phyloP scores from a whole-genome alignment of 2,888 invertebrate genomes.

The Callinectes sapidus region DNA sequence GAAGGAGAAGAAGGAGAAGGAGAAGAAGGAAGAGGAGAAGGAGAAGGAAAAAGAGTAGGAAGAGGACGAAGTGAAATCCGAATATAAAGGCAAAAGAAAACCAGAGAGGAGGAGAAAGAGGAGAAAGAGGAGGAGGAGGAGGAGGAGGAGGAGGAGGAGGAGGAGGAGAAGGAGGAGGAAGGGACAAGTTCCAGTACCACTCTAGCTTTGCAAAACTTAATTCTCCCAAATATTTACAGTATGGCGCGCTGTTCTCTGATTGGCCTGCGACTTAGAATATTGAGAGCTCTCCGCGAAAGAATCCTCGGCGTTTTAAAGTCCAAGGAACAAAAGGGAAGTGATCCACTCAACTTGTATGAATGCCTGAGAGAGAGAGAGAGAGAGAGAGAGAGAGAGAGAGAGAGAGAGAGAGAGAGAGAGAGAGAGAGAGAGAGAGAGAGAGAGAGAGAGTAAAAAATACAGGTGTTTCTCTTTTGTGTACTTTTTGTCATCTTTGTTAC shows the following conservation, averaged over 20 bases:
- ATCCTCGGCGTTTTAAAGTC: neutral
- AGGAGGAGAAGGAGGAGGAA: neutral
- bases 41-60: neutral
- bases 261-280: neutral
- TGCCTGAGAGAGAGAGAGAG: too few relatives aligned
- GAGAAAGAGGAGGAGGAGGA: neutral
- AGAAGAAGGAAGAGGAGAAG: neutral
- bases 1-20: neutral
- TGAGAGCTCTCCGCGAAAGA: neutral
- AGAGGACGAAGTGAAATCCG: neutral
- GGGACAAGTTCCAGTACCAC: neutral
- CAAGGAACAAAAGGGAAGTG: conserved; percentile 3
- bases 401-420: too few relatives aligned
- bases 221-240: neutral
- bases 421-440: too few relatives aligned
- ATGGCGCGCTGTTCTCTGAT: neutral
- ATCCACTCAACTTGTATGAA: conserved; percentile 5
- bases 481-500: neutral
- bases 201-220: conserved; percentile 10
- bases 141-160: conserved; percentile 14
- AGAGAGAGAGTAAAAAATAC: neutral
- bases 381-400: too few relatives aligned
- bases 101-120: neutral
- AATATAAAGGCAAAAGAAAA: neutral
- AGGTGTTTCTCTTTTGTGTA: neutral